A percentile compares a stretch with the other conserved stretches of the same genome.
These are phyloP conservation scores for Timandra comae DNA, from an alignment of 2,888 invertebrate genomes.

Conservation along the genomic window DNA sequence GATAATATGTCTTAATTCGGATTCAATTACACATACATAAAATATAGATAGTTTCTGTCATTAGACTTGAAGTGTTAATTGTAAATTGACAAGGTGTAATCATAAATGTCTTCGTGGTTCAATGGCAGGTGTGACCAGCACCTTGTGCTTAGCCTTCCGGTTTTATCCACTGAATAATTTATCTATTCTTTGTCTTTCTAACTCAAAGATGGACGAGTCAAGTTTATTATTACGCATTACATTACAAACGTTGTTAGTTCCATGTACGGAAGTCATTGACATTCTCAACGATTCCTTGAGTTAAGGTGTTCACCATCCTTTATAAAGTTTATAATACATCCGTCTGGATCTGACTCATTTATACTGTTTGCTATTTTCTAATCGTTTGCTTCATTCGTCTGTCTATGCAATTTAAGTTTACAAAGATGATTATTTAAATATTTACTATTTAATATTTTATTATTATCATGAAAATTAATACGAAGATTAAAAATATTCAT, in stretches of 20 bases:
- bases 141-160: constrained; percentile 63
- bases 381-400: constrained; percentile 12
- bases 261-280: constrained; percentile 45
- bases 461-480: too few relatives aligned
- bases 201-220: constrained; percentile 19
- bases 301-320: constrained; percentile 2
- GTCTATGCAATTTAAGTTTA: constrained; percentile 16
- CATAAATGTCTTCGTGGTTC: constrained; percentile 16
- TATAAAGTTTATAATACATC: neutral
- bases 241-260: constrained; percentile 11
- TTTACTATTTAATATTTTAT: too few relatives aligned
- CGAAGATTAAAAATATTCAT: too few relatives aligned
- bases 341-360: constrained; percentile 9
- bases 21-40: too few relatives aligned
- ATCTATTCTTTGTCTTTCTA: constrained; percentile 46
- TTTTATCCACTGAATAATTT: constrained; percentile 52
- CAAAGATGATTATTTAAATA: too few relatives aligned
- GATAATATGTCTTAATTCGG: too few relatives aligned
- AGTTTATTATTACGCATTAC: constrained; percentile 12
- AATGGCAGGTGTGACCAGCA: constrained; percentile 56
- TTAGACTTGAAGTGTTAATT: constrained; percentile 3
- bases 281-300: constrained; percentile 31
- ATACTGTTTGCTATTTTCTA: constrained; percentile 15
- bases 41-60: too few relatives aligned
- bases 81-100: constrained; percentile 22